phyloP scores from a whole-genome alignment of 2,888 invertebrate genomes.

The Cantharis rufa region DNA sequence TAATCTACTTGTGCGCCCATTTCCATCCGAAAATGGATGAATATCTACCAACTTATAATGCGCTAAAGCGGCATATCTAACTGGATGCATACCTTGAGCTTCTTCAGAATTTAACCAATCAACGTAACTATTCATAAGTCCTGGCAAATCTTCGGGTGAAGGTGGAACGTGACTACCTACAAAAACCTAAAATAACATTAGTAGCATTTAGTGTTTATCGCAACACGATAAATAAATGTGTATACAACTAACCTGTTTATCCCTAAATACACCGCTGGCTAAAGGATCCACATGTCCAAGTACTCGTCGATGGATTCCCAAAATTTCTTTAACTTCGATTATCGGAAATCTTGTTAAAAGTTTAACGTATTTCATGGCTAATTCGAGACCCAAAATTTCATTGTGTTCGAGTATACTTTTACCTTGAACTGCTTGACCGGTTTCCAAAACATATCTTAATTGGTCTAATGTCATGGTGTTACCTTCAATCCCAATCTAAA shows the following conservation, averaged over 20 bases:
- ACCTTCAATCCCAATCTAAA: constrained; percentile 85
- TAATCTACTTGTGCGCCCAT: constrained; percentile 92
- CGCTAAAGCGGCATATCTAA: constrained; percentile 90
- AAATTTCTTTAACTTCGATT: constrained; percentile 82
- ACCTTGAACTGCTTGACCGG: constrained; percentile 81
- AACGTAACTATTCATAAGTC: constrained; percentile 86
- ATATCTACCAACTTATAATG: constrained; percentile 97
- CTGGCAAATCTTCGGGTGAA: constrained; percentile 77
- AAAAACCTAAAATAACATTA: constrained; percentile 64
- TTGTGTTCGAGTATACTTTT: constrained; percentile 97
- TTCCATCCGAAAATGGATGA: constrained; percentile 96
- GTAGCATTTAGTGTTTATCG: neutral
- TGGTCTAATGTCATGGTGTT: constrained; percentile 95
- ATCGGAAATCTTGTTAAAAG: constrained; percentile 76
- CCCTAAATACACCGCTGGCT: constrained; percentile 85
- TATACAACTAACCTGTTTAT: constrained; percentile 65
- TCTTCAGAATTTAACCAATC: constrained; percentile 91
- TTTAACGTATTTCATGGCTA: constrained; percentile 91
- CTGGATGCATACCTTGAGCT: constrained; percentile 84
- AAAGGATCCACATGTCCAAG: constrained; percentile 93
- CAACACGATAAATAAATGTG: no score
- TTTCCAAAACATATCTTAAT: constrained; percentile 89
- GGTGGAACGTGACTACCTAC: constrained; percentile 96
- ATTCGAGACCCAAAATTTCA: constrained; percentile 92
- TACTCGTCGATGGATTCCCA: constrained; percentile 90